Evolutionary conservation across 2,888 invertebrate genomes (phyloP).

Genomic region (Xestia sexstrigata): DNA sequence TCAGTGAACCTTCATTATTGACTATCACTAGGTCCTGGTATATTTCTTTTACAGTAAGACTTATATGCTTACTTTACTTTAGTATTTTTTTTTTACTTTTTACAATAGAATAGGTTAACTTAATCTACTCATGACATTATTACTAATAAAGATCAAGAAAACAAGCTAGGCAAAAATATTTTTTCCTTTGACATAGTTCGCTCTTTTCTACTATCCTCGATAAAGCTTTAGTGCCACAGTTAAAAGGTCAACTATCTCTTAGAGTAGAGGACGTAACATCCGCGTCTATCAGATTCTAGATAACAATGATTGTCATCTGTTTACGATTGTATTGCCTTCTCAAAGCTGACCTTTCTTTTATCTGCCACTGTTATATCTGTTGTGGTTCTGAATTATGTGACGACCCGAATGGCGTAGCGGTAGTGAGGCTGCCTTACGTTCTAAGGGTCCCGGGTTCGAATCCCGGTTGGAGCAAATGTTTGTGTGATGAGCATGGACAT

Average conservation of each 20-base stretch:
- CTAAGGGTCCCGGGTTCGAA: too few relatives aligned
- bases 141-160: background rate
- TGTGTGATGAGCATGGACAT: too few relatives aligned
- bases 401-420: too few relatives aligned
- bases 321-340: slow-evolving; percentile 70
- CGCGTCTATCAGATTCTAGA: slow-evolving; percentile 49
- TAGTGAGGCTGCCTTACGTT: too few relatives aligned
- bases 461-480: too few relatives aligned
- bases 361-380: background rate
- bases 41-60: background rate
- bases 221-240: slow-evolving; percentile 17
- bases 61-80: background rate
- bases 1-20: background rate
- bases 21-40: background rate
- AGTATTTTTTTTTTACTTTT: background rate
- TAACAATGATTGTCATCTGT: slow-evolving; percentile 71
- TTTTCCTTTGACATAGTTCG: background rate
- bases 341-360: slow-evolving; percentile 69
- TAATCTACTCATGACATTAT: background rate
- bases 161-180: background rate
- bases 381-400: background rate
- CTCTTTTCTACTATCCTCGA: background rate
- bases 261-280: slow-evolving; percentile 37
- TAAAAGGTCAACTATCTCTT: slow-evolving; percentile 50
- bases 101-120: background rate